phyloP scores from a whole-genome alignment of 1,140 invertebrate species.

The Apocrypta bakeri region DNA sequence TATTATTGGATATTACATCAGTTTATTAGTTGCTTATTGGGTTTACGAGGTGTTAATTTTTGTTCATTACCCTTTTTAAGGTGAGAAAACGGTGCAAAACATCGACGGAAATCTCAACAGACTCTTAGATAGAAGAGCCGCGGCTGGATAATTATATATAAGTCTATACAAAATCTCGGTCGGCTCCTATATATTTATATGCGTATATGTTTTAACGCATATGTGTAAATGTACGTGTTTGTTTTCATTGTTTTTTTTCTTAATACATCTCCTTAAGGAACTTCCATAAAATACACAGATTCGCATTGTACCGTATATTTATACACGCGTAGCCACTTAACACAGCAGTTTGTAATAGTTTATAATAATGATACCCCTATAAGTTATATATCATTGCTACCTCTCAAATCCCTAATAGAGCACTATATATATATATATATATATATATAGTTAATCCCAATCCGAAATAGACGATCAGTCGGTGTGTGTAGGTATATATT shows the following conservation, averaged over 20 bases:
- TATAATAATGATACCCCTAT: not conserved
- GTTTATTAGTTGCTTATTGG: not conserved
- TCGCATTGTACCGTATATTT: constrained; percentile 37
- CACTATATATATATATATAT: too few species aligned
- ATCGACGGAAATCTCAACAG: constrained; percentile 62
- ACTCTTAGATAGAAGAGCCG: constrained; percentile 49
- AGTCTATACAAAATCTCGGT: constrained; percentile 70
- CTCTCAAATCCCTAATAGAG: not conserved
- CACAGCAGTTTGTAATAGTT: constrained; percentile 39
- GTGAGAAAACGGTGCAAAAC: constrained; percentile 42
- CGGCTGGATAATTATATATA: constrained; percentile 52
- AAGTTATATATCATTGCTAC: not conserved
- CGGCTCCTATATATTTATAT: constrained; percentile 49
- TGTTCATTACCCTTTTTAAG: constrained; percentile 45
- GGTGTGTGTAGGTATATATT: not conserved
- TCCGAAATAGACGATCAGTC: constrained; percentile 25
- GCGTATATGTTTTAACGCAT: too few species aligned
- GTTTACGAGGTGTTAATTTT: constrained; percentile 19
- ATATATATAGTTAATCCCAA: not conserved
- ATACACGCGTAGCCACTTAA: too few species aligned
- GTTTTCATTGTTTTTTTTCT: constrained; percentile 43
- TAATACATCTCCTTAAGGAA: constrained; percentile 63
- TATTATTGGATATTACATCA: not conserved
- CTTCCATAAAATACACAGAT: constrained; percentile 69
- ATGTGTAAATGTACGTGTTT: too few species aligned